These are phyloP conservation scores for Rallus crepitans DNA, from an alignment of 2,797 vertebrate species.

Conservation along the genomic window DNA sequence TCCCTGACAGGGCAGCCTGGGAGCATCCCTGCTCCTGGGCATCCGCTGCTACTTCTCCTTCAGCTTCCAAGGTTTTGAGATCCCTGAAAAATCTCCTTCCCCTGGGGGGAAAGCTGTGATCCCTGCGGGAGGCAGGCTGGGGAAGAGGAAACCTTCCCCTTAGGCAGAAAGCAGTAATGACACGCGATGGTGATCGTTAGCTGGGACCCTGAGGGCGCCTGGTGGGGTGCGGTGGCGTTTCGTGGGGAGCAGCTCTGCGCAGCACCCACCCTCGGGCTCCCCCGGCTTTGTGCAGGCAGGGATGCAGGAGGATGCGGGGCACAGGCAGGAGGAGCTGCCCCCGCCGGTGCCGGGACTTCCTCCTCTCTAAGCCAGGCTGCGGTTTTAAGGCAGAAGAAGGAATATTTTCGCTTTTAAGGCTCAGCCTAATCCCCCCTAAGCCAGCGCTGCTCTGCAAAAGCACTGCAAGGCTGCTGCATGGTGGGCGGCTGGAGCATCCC, in stretches of 20 bases:
- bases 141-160: background rate
- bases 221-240: background rate
- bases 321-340: background rate
- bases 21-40: background rate
- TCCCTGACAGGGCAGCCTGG: background rate
- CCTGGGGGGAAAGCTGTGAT: rapidly evolving
- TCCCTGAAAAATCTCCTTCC: background rate
- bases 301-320: background rate
- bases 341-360: background rate
- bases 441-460: background rate
- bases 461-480: background rate
- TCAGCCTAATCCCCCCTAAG: background rate
- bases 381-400: background rate
- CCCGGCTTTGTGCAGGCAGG: background rate
- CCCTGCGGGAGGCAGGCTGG: rapidly evolving
- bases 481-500: background rate
- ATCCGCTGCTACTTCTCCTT: background rate
- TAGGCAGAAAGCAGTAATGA: rapidly evolving
- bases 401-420: background rate
- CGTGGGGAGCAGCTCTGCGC: background rate
- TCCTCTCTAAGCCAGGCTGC: background rate
- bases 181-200: background rate
- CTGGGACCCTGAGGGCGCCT: background rate
- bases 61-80: background rate
- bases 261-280: background rate